These are phyloP conservation scores for Galago senegalensis DNA, from an alignment of 2,797 vertebrate species.

Conservation along the genomic window DNA sequence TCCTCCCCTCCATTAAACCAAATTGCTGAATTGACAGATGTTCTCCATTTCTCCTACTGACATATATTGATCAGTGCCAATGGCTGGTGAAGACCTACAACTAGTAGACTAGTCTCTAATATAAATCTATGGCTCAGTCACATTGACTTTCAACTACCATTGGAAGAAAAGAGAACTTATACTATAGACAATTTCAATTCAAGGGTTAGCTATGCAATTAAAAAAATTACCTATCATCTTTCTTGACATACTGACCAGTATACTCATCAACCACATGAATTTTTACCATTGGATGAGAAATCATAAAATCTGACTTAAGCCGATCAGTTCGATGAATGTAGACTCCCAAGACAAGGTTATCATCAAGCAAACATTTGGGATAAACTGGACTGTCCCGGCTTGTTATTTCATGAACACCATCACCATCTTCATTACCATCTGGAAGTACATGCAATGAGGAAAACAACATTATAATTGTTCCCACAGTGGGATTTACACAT, in stretches of 20 bases:
- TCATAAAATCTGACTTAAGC: conserved; percentile 94
- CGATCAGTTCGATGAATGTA: conserved; percentile 94
- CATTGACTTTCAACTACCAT: not conserved
- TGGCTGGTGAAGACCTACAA: not conserved
- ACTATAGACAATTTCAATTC: conserved; percentile 26
- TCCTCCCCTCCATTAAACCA: not conserved
- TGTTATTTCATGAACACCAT: conserved; percentile 83
- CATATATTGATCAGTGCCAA: not conserved
- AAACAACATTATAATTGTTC: conserved; percentile 46
- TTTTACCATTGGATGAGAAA: conserved; percentile 97
- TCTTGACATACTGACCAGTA: conserved; percentile 95
- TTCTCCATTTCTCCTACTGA: conserved; percentile 25
- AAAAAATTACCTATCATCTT: conserved; percentile 94
- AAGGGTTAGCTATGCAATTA: not conserved
- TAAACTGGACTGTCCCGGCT: conserved; percentile 81
- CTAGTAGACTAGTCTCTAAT: not conserved
- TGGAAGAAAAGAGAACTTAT: not conserved
- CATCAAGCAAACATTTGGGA: conserved; percentile 89
- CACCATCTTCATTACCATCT: conserved; percentile 82
- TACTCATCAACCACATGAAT: conserved; percentile 95
- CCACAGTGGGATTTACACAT: not conserved
- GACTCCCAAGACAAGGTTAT: conserved; percentile 95
- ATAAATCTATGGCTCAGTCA: not conserved
- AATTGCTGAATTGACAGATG: not conserved
- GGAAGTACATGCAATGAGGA: conserved; percentile 72